Base-by-base conservation (phyloP, 2,888 invertebrate genomes). In the Yponomeuta evonymella region DNA sequence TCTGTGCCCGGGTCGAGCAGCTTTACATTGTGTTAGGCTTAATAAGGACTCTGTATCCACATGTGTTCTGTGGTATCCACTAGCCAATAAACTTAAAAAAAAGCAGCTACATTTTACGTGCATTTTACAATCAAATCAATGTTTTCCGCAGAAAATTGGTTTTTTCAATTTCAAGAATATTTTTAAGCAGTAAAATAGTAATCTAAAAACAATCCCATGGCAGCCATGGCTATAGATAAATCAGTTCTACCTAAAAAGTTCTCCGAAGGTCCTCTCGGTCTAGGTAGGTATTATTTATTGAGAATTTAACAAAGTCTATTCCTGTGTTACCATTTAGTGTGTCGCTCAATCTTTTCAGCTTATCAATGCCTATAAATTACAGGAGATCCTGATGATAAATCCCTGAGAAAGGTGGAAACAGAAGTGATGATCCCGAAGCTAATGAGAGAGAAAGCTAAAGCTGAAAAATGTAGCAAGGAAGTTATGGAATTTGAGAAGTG, bases 381-480 rank as follows among this genome's bases (percentile, higher is more conserved):
- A 97, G 97, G 97, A 73, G 97, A 98, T 89, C 98, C 98, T 1
- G 91, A 96, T 76, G 98, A 98, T 84, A 93, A 82, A 79, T 90
- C 92, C n/a, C 86, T 99, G 70, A 93, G 99, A 76, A 97, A 95
- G 93, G 97, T 98, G 2, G 99, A 99, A 88, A 88, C 88, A 30
- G 97, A 98, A 81, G 95, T 99, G 29, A 83, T 98, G 75, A 96
- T 99, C 82, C 97, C 98, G 0, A 96, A 98, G 86, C 94, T 96
- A 79, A 96, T 99, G 93, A 94, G 98, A 75, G 96, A 97, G 36
- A 95, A 94, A 77, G 96, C 98, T 0, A 96, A 95, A 83, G 82
- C 80, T 15, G 96, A 96, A 79, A 97, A 97, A 84, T 99, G 99
- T 85, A 73, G 81, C 0, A 85, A 94, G 75, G 95, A 96, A 90